Evolutionary conservation across 1,140 invertebrate species (phyloP).

Genomic region (Aplysia californica): DNA sequence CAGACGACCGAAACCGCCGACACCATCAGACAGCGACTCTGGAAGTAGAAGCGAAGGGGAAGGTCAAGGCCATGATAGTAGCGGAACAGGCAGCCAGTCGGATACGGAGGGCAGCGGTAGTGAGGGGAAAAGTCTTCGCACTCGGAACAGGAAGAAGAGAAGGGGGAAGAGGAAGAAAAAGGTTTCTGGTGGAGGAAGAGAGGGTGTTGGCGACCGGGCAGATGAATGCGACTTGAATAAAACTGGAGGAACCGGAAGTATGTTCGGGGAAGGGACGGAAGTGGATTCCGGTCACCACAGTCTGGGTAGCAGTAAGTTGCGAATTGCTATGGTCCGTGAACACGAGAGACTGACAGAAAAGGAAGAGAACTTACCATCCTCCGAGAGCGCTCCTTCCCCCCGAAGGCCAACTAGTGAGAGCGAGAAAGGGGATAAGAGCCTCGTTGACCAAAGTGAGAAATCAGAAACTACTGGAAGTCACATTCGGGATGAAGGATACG

Average conservation of each 20-base stretch:
- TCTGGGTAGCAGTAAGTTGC: background rate
- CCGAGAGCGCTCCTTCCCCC: background rate
- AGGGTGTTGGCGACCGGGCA: background rate
- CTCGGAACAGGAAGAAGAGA: background rate
- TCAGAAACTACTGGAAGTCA: background rate
- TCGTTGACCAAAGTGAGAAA: background rate
- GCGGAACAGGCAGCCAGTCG: background rate
- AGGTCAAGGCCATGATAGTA: background rate
- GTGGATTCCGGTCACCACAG: background rate
- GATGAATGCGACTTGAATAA: background rate
- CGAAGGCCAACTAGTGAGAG: background rate
- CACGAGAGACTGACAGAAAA: background rate
- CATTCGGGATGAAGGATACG: background rate
- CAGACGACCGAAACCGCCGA: conserved; percentile 32
- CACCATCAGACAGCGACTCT: background rate
- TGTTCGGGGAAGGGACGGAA: no score
- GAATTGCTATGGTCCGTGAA: background rate
- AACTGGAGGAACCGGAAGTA: background rate
- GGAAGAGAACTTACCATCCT: conserved; percentile 23
- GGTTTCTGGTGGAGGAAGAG: background rate
- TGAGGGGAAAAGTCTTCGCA: background rate
- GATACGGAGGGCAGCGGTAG: background rate
- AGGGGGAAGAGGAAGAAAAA: conserved; percentile 7
- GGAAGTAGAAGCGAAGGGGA: background rate
- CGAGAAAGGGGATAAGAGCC: background rate